Conservation (phyloP, 2,113 vertebrate species). For the Pipa parva region DNA sequence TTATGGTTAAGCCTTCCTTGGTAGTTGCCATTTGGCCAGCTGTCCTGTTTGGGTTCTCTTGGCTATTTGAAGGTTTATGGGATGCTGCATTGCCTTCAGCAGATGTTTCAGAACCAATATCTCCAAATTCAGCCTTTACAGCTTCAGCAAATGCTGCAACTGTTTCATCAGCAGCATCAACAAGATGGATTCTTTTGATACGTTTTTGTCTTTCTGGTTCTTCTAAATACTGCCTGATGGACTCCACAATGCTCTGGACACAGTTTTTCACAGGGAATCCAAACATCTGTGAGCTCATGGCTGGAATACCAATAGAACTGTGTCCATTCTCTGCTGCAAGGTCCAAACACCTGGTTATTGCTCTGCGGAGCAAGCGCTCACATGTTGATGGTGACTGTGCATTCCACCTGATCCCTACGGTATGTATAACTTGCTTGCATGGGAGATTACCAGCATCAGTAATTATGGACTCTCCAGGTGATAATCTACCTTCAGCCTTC, state of each 20-base stretch:
- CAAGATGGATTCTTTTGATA: constrained; percentile 66
- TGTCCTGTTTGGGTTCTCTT: neutral
- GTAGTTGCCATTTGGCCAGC: constrained; percentile 41
- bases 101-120: accelerated
- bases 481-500: constrained; percentile 32
- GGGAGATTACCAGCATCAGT: constrained; percentile 58
- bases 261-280: constrained; percentile 66
- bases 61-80: neutral
- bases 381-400: neutral
- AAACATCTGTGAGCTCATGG: constrained; percentile 63
- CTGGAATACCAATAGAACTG: constrained; percentile 74
- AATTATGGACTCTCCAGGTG: constrained; percentile 49
- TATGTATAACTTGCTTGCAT: constrained; percentile 71
- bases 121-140: constrained; percentile 53
- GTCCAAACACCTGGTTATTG: constrained; percentile 57
- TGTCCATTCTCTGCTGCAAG: constrained; percentile 54
- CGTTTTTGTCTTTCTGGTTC: constrained; percentile 42
- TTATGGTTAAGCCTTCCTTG: constrained; percentile 65
- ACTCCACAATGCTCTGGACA: constrained; percentile 56
- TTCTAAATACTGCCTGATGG: constrained; percentile 66
- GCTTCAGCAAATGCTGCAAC: constrained; percentile 54
- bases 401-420: constrained; percentile 64
- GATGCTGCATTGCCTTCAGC: neutral
- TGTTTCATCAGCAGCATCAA: constrained; percentile 54
- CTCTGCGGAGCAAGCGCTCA: constrained; percentile 47